Base-by-base conservation (phyloP, 2,888 invertebrate genomes). In the Caenorhabditis zanzibari region DNA sequence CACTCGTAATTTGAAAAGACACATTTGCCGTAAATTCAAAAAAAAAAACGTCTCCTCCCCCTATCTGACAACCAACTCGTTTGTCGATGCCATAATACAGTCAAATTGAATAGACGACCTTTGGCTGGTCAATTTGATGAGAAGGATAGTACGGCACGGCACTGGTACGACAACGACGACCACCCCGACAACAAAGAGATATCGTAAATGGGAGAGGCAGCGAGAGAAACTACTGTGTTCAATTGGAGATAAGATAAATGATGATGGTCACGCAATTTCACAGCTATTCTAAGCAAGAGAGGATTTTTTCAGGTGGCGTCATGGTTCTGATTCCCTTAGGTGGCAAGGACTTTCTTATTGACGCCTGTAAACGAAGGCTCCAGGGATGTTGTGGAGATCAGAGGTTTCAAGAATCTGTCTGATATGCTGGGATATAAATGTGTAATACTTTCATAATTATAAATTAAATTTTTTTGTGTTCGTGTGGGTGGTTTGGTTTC, bases 81-180 rank as follows among this genome's bases (percentile, higher is more conserved):
- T 22, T 28, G 63, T 35, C 75, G 32, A 19, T 76, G 66, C 66
- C 68, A 68, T 58, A 68, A 68, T 68, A 66, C 59, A 76, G 44
- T 69, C 32, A 26, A 35, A 54, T 66, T 68, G 66, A 64, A 59
- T 35, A 49, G 44, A 79, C 71, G 79, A 79, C 79, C 79, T 79
- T 79, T 79, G 63, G 71, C 63, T 79, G 79, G 79, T 71, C 79
- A 71, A 71, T 71, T 79, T 63, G 63, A 72, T 71, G 59, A 63
- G 58, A 79, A 64, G 64, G 71, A 71, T 56, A 41, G 71, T 71
- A 79, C 79, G 79, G 79, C 76, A 77, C 76, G 69, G 28, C 61
- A 49, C 69, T 22, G 69, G 76, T 61, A 71, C 71, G 71, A 79
- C 79, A 64, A 71, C 71, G 71, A 79, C 79, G 71, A 35, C 64